Evolutionary conservation across 2,888 invertebrate genomes (phyloP).

Genomic region (Meloe dianella): DNA sequence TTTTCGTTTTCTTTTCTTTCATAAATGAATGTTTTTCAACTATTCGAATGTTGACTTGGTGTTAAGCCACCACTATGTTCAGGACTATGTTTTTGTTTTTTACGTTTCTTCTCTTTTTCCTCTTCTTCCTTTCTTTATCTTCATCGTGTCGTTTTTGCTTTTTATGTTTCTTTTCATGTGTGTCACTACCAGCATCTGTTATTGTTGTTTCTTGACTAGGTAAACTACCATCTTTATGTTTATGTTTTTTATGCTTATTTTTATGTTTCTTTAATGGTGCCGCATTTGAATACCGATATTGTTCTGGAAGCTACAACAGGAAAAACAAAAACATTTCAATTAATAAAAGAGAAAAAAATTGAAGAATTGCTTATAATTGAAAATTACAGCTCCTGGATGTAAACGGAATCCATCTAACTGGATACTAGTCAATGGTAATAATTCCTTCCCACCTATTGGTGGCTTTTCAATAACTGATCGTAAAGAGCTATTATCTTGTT

Average conservation of each 20-base stretch:
- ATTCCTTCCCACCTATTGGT: slow-evolving; percentile 89
- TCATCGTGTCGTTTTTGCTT: slow-evolving; percentile 93
- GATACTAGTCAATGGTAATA: slow-evolving; percentile 83
- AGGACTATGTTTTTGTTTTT: slow-evolving; percentile 93
- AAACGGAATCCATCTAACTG: slow-evolving; percentile 92
- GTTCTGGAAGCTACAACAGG: slow-evolving; percentile 84
- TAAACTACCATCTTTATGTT: slow-evolving; percentile 86
- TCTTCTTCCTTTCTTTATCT: slow-evolving; percentile 90
- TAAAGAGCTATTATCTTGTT: slow-evolving; percentile 84
- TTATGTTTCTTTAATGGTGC: slow-evolving; percentile 92
- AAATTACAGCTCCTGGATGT: slow-evolving; percentile 86
- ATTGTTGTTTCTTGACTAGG: slow-evolving; percentile 78
- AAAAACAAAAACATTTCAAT: slow-evolving; percentile 6
- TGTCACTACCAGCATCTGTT: slow-evolving; percentile 71
- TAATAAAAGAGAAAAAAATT: not conserved
- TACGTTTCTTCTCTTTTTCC: slow-evolving; percentile 95
- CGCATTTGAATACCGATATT: slow-evolving; percentile 91
- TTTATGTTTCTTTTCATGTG: slow-evolving; percentile 94
- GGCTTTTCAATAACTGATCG: slow-evolving; percentile 95
- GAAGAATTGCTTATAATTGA: not conserved
- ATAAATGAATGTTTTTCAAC: slow-evolving; percentile 29
- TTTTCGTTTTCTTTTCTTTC: no score
- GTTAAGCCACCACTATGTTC: slow-evolving; percentile 77
- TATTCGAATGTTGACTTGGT: slow-evolving; percentile 64
- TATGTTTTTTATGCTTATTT: slow-evolving; percentile 94